Percentiles rank a stretch among this genome's conserved stretches.
These are phyloP conservation scores for rat (Rattus norvegicus) DNA, from an alignment of 2,113 vertebrate genomes.

Conservation along the genomic window GRCr8 NC_086021.1:146633501-146634000, in stretches of 20 bases:
- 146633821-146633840: neutral
- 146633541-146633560: neutral
- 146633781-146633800: neutral
- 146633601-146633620: neutral
- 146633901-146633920: neutral
- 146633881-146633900: neutral
- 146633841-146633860: neutral
- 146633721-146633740: slow-evolving; percentile 8
- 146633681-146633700: neutral
- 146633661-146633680: neutral
- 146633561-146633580: neutral
- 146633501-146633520: slow-evolving; percentile 6
- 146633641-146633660: neutral
- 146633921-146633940: neutral
- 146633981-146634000: neutral
- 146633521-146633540: neutral
- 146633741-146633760: neutral
- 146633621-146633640: neutral
- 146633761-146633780: slow-evolving; percentile 25
- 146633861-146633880: neutral
- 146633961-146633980: neutral
- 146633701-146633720: neutral
- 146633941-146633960: neutral
- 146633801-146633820: neutral
- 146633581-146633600: neutral